A percentile compares a stretch with the other conserved stretches of the same genome.
phyloP scores from a whole-genome alignment of 2,797 vertebrate species.

The Fistularia tabacaria region DNA sequence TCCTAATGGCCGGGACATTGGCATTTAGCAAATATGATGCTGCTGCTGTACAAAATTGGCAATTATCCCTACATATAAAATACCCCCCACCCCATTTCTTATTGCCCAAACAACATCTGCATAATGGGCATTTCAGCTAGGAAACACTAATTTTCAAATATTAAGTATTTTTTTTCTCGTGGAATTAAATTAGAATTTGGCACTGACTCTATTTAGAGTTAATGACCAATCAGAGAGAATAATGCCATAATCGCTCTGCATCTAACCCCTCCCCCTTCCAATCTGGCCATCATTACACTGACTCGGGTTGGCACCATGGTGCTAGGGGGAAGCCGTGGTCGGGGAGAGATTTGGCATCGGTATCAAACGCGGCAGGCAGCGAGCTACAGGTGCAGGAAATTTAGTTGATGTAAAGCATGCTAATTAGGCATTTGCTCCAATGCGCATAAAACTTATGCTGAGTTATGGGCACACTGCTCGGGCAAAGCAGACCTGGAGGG shows the following conservation, averaged over 20 bases:
- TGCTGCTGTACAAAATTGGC: constrained; percentile 24
- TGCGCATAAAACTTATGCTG: constrained; percentile 5
- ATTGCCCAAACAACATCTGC: constrained; percentile 22
- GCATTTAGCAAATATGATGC: constrained; percentile 31
- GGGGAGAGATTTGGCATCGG: background rate
- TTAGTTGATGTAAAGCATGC: constrained; percentile 32
- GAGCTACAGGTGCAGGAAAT: constrained; percentile 40
- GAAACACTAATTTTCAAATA: constrained; percentile 17
- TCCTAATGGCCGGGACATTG: constrained; percentile 26
- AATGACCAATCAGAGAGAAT: constrained; percentile 7
- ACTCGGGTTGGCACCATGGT: background rate
- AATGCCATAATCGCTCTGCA: constrained; percentile 11
- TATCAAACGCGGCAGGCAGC: constrained; percentile 10
- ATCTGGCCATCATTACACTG: constrained; percentile 12
- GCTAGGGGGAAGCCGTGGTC: constrained; percentile 1
- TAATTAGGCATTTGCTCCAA: constrained; percentile 24
- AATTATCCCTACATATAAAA: constrained; percentile 32
- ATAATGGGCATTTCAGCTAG: constrained; percentile 26
- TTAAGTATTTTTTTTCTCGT: constrained; percentile 7
- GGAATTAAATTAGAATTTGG: constrained; percentile 15
- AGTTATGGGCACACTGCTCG: constrained; percentile 5
- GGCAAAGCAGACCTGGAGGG: background rate
- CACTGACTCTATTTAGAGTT: constrained; percentile 3
- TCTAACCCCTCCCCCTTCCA: background rate
- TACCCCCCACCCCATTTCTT: constrained; percentile 15